Conservation (phyloP, 2,888 invertebrate species). For the Chymomyza procnemis region DNA sequence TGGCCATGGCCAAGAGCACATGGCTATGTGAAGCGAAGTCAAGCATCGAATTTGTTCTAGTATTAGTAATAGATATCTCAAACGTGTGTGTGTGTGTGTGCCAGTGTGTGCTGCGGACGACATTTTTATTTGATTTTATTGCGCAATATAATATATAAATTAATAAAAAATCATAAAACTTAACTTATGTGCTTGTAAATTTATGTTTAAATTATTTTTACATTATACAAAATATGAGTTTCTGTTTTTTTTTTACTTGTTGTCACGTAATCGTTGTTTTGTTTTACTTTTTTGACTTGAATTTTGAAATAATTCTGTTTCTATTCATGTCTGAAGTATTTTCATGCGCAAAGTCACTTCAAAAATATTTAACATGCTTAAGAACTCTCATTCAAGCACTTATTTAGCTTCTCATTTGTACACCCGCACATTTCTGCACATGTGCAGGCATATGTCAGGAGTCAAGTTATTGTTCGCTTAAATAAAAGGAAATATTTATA, state of each 20-base stretch:
- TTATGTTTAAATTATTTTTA: neutral
- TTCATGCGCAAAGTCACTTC: neutral
- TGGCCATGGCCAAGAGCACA: neutral
- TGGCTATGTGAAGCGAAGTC: neutral
- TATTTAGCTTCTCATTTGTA: too few relatives aligned
- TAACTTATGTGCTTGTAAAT: constrained; percentile 5
- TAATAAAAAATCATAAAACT: constrained; percentile 19
- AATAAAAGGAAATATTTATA: too few relatives aligned
- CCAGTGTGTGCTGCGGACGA: neutral
- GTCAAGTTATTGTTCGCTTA: too few relatives aligned
- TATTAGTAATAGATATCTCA: neutral
- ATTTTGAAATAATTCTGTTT: too few relatives aligned
- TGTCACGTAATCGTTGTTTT: too few relatives aligned
- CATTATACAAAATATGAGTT: too few relatives aligned
- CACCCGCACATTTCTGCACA: too few relatives aligned
- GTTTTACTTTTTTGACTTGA: too few relatives aligned
- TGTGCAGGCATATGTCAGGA: too few relatives aligned
- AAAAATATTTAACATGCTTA: neutral
- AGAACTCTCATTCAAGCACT: neutral
- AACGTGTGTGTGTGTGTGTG: neutral
- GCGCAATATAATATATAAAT: constrained; percentile 56
- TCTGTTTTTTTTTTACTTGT: too few relatives aligned
- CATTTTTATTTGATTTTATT: constrained; percentile 47
- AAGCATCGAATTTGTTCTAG: neutral
- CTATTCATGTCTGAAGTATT: too few relatives aligned